Evolutionary conservation across 2,888 invertebrate genomes (phyloP), one percentile per base, ranked within the genome.

Genomic region (Acronicta alni): DNA sequence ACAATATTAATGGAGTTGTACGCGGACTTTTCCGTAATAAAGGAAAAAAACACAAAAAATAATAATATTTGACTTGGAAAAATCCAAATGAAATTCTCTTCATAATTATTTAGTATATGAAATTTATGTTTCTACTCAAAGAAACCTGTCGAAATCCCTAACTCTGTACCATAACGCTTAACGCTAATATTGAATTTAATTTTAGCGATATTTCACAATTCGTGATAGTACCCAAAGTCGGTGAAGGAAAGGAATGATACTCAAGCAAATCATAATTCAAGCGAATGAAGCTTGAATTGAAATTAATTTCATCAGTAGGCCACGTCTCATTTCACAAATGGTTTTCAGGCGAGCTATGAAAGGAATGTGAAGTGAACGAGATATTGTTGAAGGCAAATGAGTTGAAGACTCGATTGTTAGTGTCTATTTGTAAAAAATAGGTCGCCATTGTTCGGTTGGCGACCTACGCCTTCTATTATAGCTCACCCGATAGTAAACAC

Each of bases 341-440:
- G 70, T 73, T 76, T 79, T 68, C 66, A 70, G 68, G 67, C 67
- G 55, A 77, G 63, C 55, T 70, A 77, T 82, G 77, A 82, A 84
- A 81, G 80, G 80, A 87, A 88, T 85, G 81, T 78, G 80, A 83
- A 77, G 81, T 79, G 80, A 84, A 77, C 75, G 80, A 82, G 81
- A 84, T 81, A 85, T 85, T 87, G 86, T 86, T 86, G 76, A 66
- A 83, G 78, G 84, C 86, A 86, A 89, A 87, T 88, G 84, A 85
- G 83, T 85, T 86, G 85, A 85, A 78, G 83, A 82, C 81, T 76
- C 82, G 84, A 86, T 88, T 86, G 87, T 88, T 87, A 86, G 82
- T 85, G 85, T 79, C 84, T 84, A 87, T 89, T 88, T 85, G 56
- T 56, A 62, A 69, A 87, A 91, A 89, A 91, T 91, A 86, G 91